A percentile compares a stretch with the other conserved stretches of the same genome.
Conservation (phyloP, 2,888 invertebrate genomes). For the Gortyna flavago region DNA sequence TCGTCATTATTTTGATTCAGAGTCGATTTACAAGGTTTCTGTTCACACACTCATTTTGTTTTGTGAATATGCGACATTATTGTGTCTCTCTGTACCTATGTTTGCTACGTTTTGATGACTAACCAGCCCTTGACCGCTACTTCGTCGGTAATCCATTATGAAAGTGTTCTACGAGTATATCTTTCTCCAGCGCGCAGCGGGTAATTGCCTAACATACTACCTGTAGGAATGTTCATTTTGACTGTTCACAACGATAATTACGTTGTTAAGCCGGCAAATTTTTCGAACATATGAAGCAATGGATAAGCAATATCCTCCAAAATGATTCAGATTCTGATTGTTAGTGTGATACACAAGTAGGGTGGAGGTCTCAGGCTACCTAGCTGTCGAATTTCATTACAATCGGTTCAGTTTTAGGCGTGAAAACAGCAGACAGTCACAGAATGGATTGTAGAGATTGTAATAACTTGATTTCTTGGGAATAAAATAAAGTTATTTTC, state of each 20-base stretch:
- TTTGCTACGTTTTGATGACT: background rate
- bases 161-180: too few species aligned
- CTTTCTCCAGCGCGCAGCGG: background rate
- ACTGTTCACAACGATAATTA: background rate
- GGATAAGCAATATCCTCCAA: too few species aligned
- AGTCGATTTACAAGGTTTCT: conserved; percentile 28
- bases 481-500: background rate
- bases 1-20: conserved; percentile 35
- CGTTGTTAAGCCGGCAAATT: too few species aligned
- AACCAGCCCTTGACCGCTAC: background rate
- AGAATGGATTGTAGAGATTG: too few species aligned
- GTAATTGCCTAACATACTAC: background rate
- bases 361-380: too few species aligned
- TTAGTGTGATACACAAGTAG: too few species aligned
- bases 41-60: background rate
- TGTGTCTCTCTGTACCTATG: background rate
- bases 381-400: too few species aligned
- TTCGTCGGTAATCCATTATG: too few species aligned
- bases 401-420: too few species aligned
- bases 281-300: too few species aligned
- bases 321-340: too few species aligned
- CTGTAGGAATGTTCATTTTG: background rate
- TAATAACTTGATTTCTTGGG: background rate
- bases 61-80: background rate
- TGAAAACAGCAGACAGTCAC: too few species aligned